These are phyloP conservation scores for Anticlea derivata DNA, from an alignment of 2,888 invertebrate genomes.

Conservation along the genomic window DNA sequence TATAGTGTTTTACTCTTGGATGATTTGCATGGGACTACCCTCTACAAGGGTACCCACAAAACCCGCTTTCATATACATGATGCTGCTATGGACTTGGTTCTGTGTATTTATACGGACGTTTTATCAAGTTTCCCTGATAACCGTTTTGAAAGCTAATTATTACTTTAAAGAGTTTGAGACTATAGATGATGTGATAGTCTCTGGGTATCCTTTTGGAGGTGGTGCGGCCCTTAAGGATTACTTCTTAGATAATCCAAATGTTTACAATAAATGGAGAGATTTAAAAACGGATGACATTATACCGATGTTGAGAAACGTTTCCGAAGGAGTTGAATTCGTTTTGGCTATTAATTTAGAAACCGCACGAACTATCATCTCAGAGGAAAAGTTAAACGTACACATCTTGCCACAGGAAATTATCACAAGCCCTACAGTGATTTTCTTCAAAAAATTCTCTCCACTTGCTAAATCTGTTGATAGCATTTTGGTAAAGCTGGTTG, in stretches of 20 bases:
- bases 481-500: conserved; percentile 52
- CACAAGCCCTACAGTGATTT: conserved; percentile 56
- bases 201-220: conserved; percentile 62
- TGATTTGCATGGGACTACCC: conserved; percentile 66
- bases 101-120: conserved; percentile 65
- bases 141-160: conserved; percentile 59
- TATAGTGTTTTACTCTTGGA: conserved; percentile 59
- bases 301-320: conserved; percentile 46
- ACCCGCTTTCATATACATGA: conserved; percentile 47
- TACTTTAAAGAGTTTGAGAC: conserved; percentile 52
- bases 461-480: conserved; percentile 49
- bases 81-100: conserved; percentile 65
- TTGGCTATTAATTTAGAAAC: conserved; percentile 58
- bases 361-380: conserved; percentile 44
- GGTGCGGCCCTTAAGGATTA: conserved; percentile 61
- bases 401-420: conserved; percentile 54
- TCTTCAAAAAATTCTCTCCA: conserved; percentile 68
- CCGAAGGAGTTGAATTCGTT: conserved; percentile 57
- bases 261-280: conserved; percentile 57
- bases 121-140: conserved; percentile 67
- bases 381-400: conserved; percentile 47
- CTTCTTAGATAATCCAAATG: conserved; percentile 52
- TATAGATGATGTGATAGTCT: conserved; percentile 57
- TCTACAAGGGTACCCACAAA: conserved; percentile 53
- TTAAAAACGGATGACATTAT: conserved; percentile 49